A percentile compares a stretch with the other conserved stretches of the same genome.
phyloP scores from a whole-genome alignment of 2,113 vertebrate species.

The Cyprinus carpio region DNA sequence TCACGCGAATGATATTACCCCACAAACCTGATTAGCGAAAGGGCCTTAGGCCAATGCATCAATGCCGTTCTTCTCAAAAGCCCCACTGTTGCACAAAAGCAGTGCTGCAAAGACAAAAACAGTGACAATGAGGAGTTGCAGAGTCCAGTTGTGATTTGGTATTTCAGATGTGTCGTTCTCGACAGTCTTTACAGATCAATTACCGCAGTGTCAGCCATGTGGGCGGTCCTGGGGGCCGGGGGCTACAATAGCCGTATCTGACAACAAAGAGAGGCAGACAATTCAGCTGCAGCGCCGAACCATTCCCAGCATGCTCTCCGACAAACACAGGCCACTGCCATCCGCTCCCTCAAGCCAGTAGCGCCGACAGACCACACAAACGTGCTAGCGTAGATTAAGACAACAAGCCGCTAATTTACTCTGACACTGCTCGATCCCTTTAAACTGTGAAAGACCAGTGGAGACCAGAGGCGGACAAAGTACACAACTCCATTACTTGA shows the following conservation, averaged over 20 bases:
- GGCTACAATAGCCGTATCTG: constrained; percentile 32
- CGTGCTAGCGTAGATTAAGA: constrained; percentile 49
- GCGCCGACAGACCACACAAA: constrained; percentile 57
- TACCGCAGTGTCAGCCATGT: background rate
- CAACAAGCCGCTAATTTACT: constrained; percentile 50
- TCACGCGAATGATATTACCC: constrained; percentile 71
- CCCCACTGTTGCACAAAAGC: constrained; percentile 12
- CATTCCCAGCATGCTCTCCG: constrained; percentile 12
- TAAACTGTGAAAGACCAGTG: constrained; percentile 30
- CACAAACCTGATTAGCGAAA: constrained; percentile 77
- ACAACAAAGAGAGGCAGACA: constrained; percentile 31
- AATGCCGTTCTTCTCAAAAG: constrained; percentile 65
- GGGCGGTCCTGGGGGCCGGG: background rate
- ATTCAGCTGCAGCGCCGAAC: background rate
- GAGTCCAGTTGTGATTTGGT: constrained; percentile 33
- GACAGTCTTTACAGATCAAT: constrained; percentile 59
- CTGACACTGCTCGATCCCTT: constrained; percentile 22
- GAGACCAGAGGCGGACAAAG: no score
- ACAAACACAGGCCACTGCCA: constrained; percentile 10
- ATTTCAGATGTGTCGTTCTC: constrained; percentile 54
- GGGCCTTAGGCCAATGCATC: constrained; percentile 69
- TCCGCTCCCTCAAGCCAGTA: background rate
- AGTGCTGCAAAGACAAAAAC: constrained; percentile 10
- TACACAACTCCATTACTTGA: no score
- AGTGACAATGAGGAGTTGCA: background rate